Evolutionary conservation across 2,797 vertebrate species (phyloP).

Genomic region (Momotus momota): DNA sequence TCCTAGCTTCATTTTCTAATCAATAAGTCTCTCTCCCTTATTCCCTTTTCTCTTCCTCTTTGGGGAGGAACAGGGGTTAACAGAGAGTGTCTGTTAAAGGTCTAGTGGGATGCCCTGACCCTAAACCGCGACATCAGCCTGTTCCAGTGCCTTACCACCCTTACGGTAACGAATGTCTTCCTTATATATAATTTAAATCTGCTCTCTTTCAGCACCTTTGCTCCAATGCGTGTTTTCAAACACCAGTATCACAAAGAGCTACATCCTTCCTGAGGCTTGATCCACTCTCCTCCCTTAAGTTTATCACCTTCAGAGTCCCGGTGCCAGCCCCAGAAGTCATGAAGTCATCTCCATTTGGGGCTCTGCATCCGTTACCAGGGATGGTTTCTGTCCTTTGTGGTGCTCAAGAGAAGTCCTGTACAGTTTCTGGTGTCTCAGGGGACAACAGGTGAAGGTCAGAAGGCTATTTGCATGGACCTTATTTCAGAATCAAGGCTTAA

Average conservation of each 20-base stretch:
- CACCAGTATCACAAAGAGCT: not conserved
- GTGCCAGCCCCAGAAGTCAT: not conserved
- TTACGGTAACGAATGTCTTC: not conserved
- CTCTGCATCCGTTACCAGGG: rapidly evolving
- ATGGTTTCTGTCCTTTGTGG: not conserved
- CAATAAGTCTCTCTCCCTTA: too few species aligned
- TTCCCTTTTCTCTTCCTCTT: too few species aligned
- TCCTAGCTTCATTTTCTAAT: too few species aligned
- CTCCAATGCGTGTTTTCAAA: not conserved
- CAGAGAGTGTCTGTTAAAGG: too few species aligned
- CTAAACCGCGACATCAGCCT: too few species aligned
- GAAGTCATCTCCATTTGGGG: not conserved
- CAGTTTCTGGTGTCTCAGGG: not conserved
- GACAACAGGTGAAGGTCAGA: not conserved
- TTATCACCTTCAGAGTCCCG: not conserved
- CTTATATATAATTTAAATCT: not conserved
- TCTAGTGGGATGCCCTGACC: too few species aligned
- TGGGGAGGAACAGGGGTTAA: too few species aligned
- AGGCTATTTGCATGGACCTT: not conserved
- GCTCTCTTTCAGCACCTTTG: not conserved
- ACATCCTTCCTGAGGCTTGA: not conserved
- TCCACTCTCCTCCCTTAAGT: not conserved
- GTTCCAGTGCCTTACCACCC: not conserved
- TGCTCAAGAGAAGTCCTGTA: not conserved
- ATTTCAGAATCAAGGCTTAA: not conserved